These are phyloP conservation scores for Sinocyclocheilus maitianheensis DNA, from an alignment of 2,113 vertebrate species.

Conservation along the genomic window DNA sequence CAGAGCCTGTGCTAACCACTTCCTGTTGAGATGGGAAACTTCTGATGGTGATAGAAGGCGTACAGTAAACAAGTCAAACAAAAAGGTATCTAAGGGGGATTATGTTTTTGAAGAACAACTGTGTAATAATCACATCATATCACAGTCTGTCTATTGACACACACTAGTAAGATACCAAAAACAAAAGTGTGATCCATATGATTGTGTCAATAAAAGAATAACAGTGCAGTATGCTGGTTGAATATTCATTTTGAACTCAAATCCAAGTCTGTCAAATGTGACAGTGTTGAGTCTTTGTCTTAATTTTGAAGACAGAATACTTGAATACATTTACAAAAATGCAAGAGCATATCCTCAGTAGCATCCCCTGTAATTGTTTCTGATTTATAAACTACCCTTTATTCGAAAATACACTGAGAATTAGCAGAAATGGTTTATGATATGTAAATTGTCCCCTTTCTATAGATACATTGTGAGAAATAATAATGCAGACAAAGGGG, in stretches of 20 bases:
- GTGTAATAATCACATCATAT: constrained; percentile 7
- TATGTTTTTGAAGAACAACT: constrained; percentile 28
- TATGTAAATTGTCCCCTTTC: neutral
- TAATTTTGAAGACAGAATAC: neutral
- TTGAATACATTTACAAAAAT: neutral
- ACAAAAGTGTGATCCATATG: neutral
- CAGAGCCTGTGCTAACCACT: constrained; percentile 62
- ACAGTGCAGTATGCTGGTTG: neutral
- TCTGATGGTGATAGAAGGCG: constrained; percentile 60
- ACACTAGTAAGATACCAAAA: neutral
- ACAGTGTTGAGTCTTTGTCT: neutral
- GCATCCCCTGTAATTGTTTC: neutral
- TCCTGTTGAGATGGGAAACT: constrained; percentile 68
- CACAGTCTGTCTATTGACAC: neutral
- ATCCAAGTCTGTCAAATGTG: neutral
- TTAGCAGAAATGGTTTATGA: neutral
- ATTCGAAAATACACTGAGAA: neutral
- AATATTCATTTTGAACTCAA: neutral
- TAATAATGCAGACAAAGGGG: neutral
- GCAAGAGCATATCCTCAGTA: neutral
- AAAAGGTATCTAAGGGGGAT: constrained; percentile 49
- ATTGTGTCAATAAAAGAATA: neutral
- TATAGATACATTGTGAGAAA: neutral
- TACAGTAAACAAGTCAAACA: constrained; percentile 65
- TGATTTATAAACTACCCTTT: too few species aligned